Percentiles rank a stretch among this genome's conserved stretches.
These are phyloP conservation scores for Camptogramma bilineatum DNA, from an alignment of 2,888 invertebrate genomes.

Conservation along the genomic window DNA sequence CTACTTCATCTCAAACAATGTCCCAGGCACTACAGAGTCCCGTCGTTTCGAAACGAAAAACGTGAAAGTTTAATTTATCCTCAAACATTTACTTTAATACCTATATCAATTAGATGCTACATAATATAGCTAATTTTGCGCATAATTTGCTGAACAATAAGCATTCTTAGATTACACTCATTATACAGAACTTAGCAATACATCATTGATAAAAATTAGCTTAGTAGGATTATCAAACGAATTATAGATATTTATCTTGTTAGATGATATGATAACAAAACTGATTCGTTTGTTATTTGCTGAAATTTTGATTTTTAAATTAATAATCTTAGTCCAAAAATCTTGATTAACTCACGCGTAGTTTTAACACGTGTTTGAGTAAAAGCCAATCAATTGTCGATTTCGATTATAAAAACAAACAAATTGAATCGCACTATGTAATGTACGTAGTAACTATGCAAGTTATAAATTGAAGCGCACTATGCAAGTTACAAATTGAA, in stretches of 20 bases:
- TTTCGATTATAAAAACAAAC: too few relatives aligned
- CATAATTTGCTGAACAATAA: slow-evolving; percentile 18
- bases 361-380: neutral
- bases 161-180: neutral
- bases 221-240: neutral
- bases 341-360: neutral
- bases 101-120: neutral
- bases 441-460: too few relatives aligned
- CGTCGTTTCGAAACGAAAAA: too few relatives aligned
- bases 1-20: too few relatives aligned
- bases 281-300: slow-evolving; percentile 4
- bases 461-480: too few relatives aligned
- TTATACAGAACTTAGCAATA: neutral
- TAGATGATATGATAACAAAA: slow-evolving; percentile 2
- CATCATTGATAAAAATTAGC: slow-evolving; percentile 22
- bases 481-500: too few relatives aligned
- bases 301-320: neutral
- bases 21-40: too few relatives aligned
- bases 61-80: too few relatives aligned
- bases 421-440: too few relatives aligned
- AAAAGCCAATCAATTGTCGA: neutral
- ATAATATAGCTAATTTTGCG: neutral
- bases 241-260: slow-evolving; percentile 24
- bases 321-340: neutral
- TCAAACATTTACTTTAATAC: too few relatives aligned